Evolutionary conservation across 2,888 invertebrate species (phyloP).

Genomic region (Xestoiulus laeticollis): DNA sequence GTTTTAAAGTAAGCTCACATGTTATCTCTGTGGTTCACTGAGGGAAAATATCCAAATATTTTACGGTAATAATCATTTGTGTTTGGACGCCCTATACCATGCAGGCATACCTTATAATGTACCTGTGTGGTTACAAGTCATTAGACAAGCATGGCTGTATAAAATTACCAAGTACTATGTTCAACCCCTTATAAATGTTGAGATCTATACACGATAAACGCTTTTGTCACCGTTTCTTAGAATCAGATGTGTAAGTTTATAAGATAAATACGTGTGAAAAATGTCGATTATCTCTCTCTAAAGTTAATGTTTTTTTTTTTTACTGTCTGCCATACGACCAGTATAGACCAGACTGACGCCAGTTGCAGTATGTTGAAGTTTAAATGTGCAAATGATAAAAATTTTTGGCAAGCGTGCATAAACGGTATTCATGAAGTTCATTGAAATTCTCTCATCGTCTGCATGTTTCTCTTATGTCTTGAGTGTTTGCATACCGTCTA

Average conservation of each 20-base stretch:
- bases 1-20: too few relatives aligned
- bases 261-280: neutral
- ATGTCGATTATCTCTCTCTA: neutral
- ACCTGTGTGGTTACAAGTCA: neutral
- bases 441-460: conserved; percentile 10
- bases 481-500: neutral
- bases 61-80: neutral
- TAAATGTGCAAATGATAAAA: neutral
- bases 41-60: neutral
- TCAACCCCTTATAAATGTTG: neutral
- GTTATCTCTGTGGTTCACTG: neutral
- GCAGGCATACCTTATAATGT: neutral
- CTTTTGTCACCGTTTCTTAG: neutral
- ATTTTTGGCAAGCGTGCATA: neutral
- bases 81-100: neutral
- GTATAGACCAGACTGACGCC: neutral
- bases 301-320: neutral
- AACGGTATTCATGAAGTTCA: neutral
- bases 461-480: neutral
- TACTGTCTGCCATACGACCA: neutral
- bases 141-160: neutral
- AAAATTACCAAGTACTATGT: neutral
- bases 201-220: neutral
- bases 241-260: neutral
- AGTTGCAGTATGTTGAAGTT: neutral